Base-by-base conservation (phyloP, 2,888 invertebrate species). In the Megaustenia siamemsis region DNA sequence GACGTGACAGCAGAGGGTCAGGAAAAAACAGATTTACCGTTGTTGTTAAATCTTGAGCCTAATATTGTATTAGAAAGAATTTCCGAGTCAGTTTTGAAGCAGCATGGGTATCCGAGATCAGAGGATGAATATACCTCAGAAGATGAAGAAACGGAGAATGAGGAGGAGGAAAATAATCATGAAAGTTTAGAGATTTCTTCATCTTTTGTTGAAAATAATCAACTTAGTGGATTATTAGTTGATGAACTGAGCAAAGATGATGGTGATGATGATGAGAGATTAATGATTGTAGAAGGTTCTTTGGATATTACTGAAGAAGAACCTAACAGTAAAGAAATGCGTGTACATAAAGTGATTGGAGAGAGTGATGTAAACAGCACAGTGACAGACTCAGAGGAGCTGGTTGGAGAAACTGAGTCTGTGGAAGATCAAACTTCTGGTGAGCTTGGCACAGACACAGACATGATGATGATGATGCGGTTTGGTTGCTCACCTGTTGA, bases 31-130 rank as follows among this genome's bases (percentile, higher is more conserved):
- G 82, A 79, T 15, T 66, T 79, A 45, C 82, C 83, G 1, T 60
- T 83, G 43, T 45, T 87, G n/a, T 40, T 87, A 40, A 82, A 87
- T 69, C 49, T 87, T 15, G 63, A 76, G 28, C 83, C 87, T 2
- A 40, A 69, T 35, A 75, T 87, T 56, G 56, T 45, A 40, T 28
- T 87, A 53, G 32, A 38, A 49, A 78, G 79, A n/a, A 71, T 87
- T 12, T 69, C 77, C 24, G 84, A 87, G 8, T 71, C 66, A 45
- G 82, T 78, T 28, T 66, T 87, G 35, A 69, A 56, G 24, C 66
- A 80, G 32, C 83, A 81, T 28, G 66, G 78, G 4, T 35, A 77
- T 77, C 32, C 40, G 28, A 76, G 32, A n/a, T 35, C 63, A 40
- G 75, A 40, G 21, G 35, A 68, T 69, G 60, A n/a, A 21, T 15